Percentiles rank a stretch among this genome's conserved stretches.
Evolutionary conservation across 2,797 vertebrate genomes (phyloP).

Genomic region (Sternarchorhynchus goeldii): DNA sequence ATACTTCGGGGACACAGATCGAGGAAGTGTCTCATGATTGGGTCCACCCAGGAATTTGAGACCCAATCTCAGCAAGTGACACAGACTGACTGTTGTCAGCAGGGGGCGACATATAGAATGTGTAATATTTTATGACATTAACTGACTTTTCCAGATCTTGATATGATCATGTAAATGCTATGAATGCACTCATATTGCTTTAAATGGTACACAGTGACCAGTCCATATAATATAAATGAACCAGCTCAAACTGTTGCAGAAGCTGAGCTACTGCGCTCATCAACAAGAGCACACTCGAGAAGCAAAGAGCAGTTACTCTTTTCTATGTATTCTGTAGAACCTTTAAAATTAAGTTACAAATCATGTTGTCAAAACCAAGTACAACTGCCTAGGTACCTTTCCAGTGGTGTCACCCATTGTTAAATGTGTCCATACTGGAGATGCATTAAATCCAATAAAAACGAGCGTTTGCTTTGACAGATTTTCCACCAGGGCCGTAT

Average conservation of each 20-base stretch:
- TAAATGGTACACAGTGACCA: background rate
- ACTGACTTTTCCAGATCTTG: background rate
- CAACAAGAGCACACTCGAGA: background rate
- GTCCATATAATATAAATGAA: background rate
- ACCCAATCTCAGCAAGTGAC: too few species aligned
- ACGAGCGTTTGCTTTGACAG: constrained; percentile 37
- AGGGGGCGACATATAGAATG: background rate
- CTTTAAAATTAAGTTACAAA: constrained; percentile 6
- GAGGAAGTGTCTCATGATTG: too few species aligned
- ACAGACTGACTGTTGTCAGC: too few species aligned
- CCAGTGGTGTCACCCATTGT: constrained; percentile 17
- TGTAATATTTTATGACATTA: background rate
- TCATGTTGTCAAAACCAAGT: constrained; percentile 11
- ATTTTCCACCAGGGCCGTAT: constrained; percentile 47
- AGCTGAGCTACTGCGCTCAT: background rate
- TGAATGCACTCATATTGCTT: constrained; percentile 5
- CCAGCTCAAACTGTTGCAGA: background rate
- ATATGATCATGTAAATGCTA: constrained; percentile 12
- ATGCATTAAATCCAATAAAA: constrained; percentile 43
- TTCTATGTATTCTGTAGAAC: background rate
- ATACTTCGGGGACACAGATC: too few species aligned
- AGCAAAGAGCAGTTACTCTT: background rate
- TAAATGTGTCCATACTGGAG: constrained; percentile 25
- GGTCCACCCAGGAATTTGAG: too few species aligned
- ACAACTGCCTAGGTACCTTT: constrained; percentile 21